Percentiles rank a stretch among this genome's conserved stretches.
Evolutionary conservation across 1,140 invertebrate genomes (phyloP).

Genomic region (Orchestia grillus): DNA sequence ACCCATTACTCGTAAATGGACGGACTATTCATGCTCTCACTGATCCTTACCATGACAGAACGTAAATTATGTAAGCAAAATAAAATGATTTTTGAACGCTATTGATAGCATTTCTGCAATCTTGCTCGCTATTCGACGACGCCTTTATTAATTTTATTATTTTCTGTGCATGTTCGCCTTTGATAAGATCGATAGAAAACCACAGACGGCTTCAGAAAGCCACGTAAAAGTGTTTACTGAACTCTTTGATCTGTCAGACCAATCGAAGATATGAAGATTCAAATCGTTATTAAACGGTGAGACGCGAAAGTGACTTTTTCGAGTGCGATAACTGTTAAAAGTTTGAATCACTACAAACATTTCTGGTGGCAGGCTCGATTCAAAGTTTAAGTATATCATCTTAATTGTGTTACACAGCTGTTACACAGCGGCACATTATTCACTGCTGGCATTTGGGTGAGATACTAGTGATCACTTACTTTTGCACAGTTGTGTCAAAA

Average conservation of each 20-base stretch:
- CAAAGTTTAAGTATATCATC: background rate
- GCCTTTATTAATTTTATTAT: too few relatives aligned
- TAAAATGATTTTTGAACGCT: background rate
- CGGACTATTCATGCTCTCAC: too few relatives aligned
- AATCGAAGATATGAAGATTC: background rate
- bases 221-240: background rate
- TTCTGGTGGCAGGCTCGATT: background rate
- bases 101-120: too few relatives aligned
- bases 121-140: too few relatives aligned
- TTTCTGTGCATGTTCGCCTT: background rate
- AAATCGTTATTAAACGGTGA: background rate
- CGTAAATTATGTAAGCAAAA: background rate
- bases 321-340: background rate
- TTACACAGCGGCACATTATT: background rate
- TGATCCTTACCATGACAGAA: too few relatives aligned
- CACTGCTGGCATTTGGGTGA: background rate
- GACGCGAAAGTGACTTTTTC: background rate
- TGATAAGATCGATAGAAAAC: background rate
- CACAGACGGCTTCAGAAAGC: background rate
- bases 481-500: background rate
- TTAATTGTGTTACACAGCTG: background rate
- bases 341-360: background rate
- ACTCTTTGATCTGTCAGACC: background rate
- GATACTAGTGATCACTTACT: background rate
- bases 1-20: too few relatives aligned